Evolutionary conservation across 2,888 invertebrate species (phyloP).

Genomic region (Sturmia bella): DNA sequence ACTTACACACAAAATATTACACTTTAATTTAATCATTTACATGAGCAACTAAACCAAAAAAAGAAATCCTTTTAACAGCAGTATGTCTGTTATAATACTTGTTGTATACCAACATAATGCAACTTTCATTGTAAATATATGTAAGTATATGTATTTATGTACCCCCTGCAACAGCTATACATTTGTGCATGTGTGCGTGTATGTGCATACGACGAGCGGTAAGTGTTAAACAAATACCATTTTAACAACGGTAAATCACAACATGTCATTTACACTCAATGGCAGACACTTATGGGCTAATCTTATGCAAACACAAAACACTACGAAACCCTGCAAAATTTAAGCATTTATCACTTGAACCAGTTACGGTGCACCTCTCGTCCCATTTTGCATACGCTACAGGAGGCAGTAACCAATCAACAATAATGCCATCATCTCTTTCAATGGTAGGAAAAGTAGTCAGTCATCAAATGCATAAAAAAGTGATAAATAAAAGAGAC

Average conservation of each 20-base stretch:
- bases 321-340: slow-evolving; percentile 57
- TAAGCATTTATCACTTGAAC: slow-evolving; percentile 57
- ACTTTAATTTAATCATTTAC: slow-evolving; percentile 48
- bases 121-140: background rate
- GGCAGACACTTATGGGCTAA: slow-evolving; percentile 70
- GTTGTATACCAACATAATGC: background rate
- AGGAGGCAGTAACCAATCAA: slow-evolving; percentile 20
- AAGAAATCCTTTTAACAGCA: slow-evolving; percentile 42
- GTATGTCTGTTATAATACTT: slow-evolving; percentile 45
- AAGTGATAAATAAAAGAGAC: slow-evolving; percentile 61
- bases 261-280: slow-evolving; percentile 70
- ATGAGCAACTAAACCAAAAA: slow-evolving; percentile 7
- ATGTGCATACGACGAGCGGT: slow-evolving; percentile 17
- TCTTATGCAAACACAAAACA: slow-evolving; percentile 69
- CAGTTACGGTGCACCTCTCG: slow-evolving; percentile 23
- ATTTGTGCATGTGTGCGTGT: background rate
- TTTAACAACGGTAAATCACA: slow-evolving; percentile 69
- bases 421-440: slow-evolving; percentile 33
- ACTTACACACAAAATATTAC: slow-evolving; percentile 2
- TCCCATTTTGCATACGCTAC: background rate
- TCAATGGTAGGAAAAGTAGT: slow-evolving; percentile 44
- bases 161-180: background rate
- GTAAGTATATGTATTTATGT: background rate
- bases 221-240: slow-evolving; percentile 65
- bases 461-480: slow-evolving; percentile 54